A percentile compares a stretch with the other conserved stretches of the same genome.
These are phyloP conservation scores for Papilio gigon DNA, from an alignment of 2,888 invertebrate genomes.

Conservation along the genomic window DNA sequence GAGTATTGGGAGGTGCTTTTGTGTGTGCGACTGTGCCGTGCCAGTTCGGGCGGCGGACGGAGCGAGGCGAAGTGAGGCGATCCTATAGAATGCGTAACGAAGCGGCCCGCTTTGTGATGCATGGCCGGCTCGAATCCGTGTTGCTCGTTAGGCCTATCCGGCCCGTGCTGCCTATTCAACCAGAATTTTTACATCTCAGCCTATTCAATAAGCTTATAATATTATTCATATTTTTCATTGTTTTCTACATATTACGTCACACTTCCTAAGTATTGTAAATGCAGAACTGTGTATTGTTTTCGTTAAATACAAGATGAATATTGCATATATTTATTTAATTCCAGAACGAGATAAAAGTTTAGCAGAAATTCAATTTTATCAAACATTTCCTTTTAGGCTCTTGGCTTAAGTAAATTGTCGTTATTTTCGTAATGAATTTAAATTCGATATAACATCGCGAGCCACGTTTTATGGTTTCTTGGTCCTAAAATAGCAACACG, in stretches of 20 bases:
- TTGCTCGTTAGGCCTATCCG: constrained; percentile 19
- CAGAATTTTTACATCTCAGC: constrained; percentile 18
- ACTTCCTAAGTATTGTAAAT: constrained; percentile 3
- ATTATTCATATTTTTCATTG: constrained; percentile 6
- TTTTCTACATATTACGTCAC: background rate
- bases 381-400: constrained; percentile 1
- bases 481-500: constrained; percentile 20
- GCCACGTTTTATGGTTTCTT: constrained; percentile 21
- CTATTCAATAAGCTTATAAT: constrained; percentile 9
- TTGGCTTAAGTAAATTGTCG: constrained; percentile 12
- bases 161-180: constrained; percentile 13
- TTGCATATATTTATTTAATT: background rate
- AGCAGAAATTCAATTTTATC: background rate
- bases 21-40: constrained; percentile 30
- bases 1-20: constrained; percentile 24
- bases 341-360: background rate
- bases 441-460: constrained; percentile 4
- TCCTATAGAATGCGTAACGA: constrained; percentile 50
- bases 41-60: constrained; percentile 7
- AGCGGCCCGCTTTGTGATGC: constrained; percentile 44
- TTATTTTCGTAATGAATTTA: constrained; percentile 13
- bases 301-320: background rate
- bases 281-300: background rate
- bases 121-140: constrained; percentile 17
- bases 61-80: constrained; percentile 37